Evolutionary conservation across 2,113 vertebrate genomes (phyloP), one percentile per base, ranked within the genome.

Genomic region (Ondatra zibethicus): DNA sequence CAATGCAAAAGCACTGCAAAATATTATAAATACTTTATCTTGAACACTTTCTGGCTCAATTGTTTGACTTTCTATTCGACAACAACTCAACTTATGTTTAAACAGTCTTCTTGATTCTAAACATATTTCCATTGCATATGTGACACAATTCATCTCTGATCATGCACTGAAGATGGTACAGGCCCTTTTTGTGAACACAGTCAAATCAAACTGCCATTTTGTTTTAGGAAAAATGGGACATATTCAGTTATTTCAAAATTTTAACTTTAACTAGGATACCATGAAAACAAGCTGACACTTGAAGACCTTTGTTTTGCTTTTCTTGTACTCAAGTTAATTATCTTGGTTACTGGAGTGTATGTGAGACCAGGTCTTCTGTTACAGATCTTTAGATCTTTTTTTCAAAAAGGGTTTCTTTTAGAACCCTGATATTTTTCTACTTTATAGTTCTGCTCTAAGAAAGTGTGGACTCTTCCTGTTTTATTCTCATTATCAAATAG

Each of bases 401-500:
- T 93, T 81, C 93, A 96, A 66, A n/a, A 58, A 87, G 36, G 25
- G 3, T 90, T 88, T 93, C 16, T 89, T 96, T 95, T 92, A 95
- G 87, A n/a, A 70, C 9, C 47, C 77, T 70, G 52, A 31, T 90
- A 29, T 45, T 61, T 93, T 63, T 50, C 86, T 89, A 96, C 96
- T 97, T 84, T 92, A 84, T 96, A 97, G 33, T 68, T 89, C 70
- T 96, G 47, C n/a, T 89, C 73, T 96, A 42, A 93, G 80, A 78
- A 78, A 89, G 23, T n/a, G 21, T 82, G 68, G 63, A 31, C 61
- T 95, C 86, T 97, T 95, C 70, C 91, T 93, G 63, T 96, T 97
- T 95, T 42, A 77, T 89, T 97, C 91, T 93, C 82, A 95, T 97
- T 97, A 94, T 95, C 16, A 9, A 89, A 63, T 93, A 61, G n/a